Base-by-base conservation (phyloP, 2,113 vertebrate genomes). In the Pseudorhombus dupliciocellatus region DNA sequence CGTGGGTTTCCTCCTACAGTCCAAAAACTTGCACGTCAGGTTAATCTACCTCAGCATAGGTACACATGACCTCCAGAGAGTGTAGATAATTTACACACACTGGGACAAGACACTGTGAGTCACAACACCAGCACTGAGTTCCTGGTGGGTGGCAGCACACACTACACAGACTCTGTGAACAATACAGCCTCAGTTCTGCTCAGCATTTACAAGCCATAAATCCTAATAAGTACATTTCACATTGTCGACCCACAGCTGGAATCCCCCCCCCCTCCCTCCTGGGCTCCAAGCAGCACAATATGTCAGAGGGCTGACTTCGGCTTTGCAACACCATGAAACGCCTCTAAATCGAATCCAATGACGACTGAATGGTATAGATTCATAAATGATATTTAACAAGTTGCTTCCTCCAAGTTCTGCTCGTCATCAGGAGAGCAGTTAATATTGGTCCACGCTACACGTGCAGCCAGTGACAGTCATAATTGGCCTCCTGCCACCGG, bases 401-500 rank as follows among this genome's bases (percentile, higher is more conserved):
- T 16, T 60, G 28, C 8, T 63, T 25, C 16, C 42, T 59, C 37
- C 1, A 67, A 37, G 30, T 55, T 61, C 7, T 34, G 25, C 46
- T 54, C 9, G n/a, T n/a, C 20, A 53, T 25, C 11, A 66, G 67
- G 59, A 34, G 40, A 62, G 64, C 73, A 70, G 76, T 62, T 63
- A 70, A 44, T 58, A 66, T 62, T 50, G 70, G 80, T 80, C 68
- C 64, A 77, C 30, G 31, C 31, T 15, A 63, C 11, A 7, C 34
- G 4, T 30, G 58, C 68, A 58, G 70, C 68, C 73, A 66, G 50
- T 78, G 76, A 82, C 69, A 67, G 80, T 66, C 18, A 26, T 87
- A 83, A 81, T 79, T 87, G 77, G 85, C 71, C 81, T 76, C 74
- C 60, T 81, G 83, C 87, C 81, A 67, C 70, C 22, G 62, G 81